Evolutionary conservation across 2,113 vertebrate genomes (phyloP).

Genomic region (Suricata suricatta): DNA sequence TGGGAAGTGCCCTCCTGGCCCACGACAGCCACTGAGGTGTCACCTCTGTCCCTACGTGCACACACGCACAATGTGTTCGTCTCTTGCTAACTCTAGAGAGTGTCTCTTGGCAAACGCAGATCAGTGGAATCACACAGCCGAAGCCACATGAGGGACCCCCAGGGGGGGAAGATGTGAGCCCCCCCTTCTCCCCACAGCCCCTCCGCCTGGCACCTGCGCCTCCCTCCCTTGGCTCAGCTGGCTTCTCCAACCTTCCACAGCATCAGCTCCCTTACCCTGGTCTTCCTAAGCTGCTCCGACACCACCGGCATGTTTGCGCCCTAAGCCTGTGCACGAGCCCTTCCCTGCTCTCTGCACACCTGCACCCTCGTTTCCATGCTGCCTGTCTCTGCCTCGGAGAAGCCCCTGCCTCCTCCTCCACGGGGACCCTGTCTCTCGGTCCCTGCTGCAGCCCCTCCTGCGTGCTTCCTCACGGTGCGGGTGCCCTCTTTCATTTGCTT

Average conservation of each 20-base stretch:
- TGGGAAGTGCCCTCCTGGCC: not conserved
- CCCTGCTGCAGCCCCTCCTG: too few species aligned
- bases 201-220: fast-evolving
- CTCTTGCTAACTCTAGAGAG: not conserved
- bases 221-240: too few species aligned
- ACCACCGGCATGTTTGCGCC: too few species aligned
- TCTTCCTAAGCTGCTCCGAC: not conserved
- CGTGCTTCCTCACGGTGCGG: not conserved
- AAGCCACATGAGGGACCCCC: fast-evolving
- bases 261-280: not conserved
- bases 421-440: not conserved
- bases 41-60: fast-evolving
- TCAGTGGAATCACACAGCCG: fast-evolving
- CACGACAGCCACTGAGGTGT: too few species aligned
- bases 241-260: fast-evolving
- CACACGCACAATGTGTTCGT: fast-evolving
- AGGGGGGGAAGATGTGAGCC: fast-evolving
- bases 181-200: fast-evolving
- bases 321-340: too few species aligned
- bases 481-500: too few species aligned
- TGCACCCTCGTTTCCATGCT: not conserved
- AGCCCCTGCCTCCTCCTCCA: not conserved
- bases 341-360: fast-evolving
- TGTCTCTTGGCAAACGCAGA: not conserved
- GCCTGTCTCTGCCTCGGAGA: not conserved